A percentile compares a stretch with the other conserved stretches of the same genome.
These are phyloP conservation scores for Luehdorfia chinensis DNA, from an alignment of 1,140 invertebrate species.

Conservation along the genomic window DNA sequence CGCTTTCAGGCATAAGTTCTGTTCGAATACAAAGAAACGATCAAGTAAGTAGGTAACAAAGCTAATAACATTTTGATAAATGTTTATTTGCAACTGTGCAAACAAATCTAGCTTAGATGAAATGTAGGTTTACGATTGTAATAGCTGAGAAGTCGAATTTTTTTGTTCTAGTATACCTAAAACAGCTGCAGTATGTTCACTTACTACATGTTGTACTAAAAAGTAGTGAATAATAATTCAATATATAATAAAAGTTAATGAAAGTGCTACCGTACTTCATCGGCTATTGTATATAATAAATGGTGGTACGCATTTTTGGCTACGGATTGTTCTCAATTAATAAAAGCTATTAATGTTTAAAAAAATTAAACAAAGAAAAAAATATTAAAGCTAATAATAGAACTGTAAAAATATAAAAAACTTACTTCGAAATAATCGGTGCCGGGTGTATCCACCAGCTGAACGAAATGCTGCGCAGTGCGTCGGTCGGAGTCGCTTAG, in stretches of 20 bases:
- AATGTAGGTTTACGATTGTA: too few relatives aligned
- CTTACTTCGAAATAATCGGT: conserved; percentile 93
- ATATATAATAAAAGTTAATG: conserved; percentile 13
- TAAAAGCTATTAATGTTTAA: conserved; percentile 11
- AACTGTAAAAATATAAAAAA: conserved; percentile 6
- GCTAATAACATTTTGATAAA: too few relatives aligned
- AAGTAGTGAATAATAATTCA: conserved; percentile 6
- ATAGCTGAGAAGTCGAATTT: too few relatives aligned
- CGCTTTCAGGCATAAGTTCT: conserved; percentile 93
- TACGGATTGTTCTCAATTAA: conserved; percentile 15
- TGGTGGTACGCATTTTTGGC: conserved; percentile 5
- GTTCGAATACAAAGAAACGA: conserved; percentile 53
- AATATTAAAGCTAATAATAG: conserved; percentile 7
- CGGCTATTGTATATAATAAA: too few relatives aligned
- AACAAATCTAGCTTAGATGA: too few relatives aligned
- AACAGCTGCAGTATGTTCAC: too few relatives aligned
- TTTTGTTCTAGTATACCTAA: too few relatives aligned
- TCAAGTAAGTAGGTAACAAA: conserved; percentile 21
- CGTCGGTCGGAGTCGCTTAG: conserved; percentile 92
- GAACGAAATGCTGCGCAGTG: conserved; percentile 88
- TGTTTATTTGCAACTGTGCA: conserved; percentile 14
- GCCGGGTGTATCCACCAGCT: conserved; percentile 92
- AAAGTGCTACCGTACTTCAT: conserved; percentile 11
- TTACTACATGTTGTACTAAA: too few relatives aligned
- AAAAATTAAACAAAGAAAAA: conserved; percentile 11